Base-by-base conservation (phyloP, 1,140 invertebrate genomes). In the Procambarus virginalis region DNA sequence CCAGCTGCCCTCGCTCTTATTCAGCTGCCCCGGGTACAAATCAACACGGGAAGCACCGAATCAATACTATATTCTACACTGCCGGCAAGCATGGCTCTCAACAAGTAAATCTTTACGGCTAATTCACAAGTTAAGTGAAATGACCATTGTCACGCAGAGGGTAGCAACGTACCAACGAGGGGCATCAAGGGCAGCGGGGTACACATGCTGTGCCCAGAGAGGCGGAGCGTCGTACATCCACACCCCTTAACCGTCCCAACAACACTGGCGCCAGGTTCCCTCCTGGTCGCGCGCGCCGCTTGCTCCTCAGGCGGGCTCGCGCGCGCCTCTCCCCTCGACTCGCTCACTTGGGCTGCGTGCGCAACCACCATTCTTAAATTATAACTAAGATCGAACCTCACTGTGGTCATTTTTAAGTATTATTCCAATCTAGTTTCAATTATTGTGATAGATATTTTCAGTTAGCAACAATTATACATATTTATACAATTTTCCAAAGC, bases 131-230 rank as follows among this genome's bases (percentile, higher is more conserved):
- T 20, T 78, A 51, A 89, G 55, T 84, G 81, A 78, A 68, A 89
- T 10, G 45, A n/a, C 60, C 58, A 84, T 75, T 78, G 82, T 51
- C 80, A 84, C 88, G 49, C 60, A n/a, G 73, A 48, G 58, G 10
- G 80, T 75, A 60, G 78, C 86, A 82, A 73, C 46, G 48, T 84
- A 84, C 51, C 81, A 68, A 75, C 81, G 82, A 77, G 76, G 88
- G 88, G 80, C 81, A 89, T 22, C 58, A 76, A 45, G 88, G 88
- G 81, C 88, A 89, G 58, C 45, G 73, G 88, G 81, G 82, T 84
- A 89, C 88, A 84, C 88, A 89, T 89, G 88, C 88, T 89, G 88
- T 89, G 88, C 88, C 88, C 88, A 89, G n/a, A 78, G 76, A 84
- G 51, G 48, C 58, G 55, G 55, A 84, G 82, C 73, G 88, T 58